Conservation (phyloP, 2,888 invertebrate genomes). For the Pediacus dermestoides region DNA sequence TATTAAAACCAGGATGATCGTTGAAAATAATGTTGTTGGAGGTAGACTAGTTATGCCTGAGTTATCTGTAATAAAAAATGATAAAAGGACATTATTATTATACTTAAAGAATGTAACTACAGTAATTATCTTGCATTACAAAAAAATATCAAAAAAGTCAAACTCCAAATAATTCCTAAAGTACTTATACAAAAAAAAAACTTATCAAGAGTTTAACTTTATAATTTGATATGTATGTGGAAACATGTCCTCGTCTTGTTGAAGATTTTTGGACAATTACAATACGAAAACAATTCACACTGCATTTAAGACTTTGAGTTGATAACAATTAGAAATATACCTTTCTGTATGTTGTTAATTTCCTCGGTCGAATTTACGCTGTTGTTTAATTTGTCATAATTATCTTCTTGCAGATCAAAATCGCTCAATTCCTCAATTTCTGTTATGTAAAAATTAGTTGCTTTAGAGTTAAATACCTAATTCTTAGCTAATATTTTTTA, state of each 20-base stretch:
- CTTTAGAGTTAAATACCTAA: slow-evolving; percentile 18
- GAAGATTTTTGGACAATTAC: no score
- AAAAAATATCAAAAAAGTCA: slow-evolving; percentile 5
- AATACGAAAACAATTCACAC: no score
- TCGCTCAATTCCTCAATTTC: slow-evolving; percentile 15
- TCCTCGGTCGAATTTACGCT: slow-evolving; percentile 10
- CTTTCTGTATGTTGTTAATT: slow-evolving; percentile 7
- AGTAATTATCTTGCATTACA: background rate
- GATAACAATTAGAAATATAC: slow-evolving; percentile 9
- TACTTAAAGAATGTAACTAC: no score
- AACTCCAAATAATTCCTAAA: slow-evolving; percentile 11
- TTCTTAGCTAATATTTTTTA: no score
- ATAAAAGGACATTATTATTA: no score
- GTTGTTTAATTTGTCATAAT: slow-evolving; percentile 7
- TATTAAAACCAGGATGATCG: slow-evolving; percentile 9
- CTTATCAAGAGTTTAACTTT: no score
- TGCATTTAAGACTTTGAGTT: no score
- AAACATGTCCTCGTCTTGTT: no score
- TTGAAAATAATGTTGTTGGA: slow-evolving; percentile 11
- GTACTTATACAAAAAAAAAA: slow-evolving; percentile 12
- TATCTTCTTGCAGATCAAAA: slow-evolving; percentile 17
- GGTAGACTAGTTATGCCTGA: slow-evolving; percentile 15
- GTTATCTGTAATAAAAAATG: slow-evolving; percentile 20
- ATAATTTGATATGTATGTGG: no score
- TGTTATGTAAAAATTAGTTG: slow-evolving; percentile 24